These are phyloP conservation scores for Pipa parva DNA, from an alignment of 2,113 vertebrate genomes.

Conservation along the genomic window DNA sequence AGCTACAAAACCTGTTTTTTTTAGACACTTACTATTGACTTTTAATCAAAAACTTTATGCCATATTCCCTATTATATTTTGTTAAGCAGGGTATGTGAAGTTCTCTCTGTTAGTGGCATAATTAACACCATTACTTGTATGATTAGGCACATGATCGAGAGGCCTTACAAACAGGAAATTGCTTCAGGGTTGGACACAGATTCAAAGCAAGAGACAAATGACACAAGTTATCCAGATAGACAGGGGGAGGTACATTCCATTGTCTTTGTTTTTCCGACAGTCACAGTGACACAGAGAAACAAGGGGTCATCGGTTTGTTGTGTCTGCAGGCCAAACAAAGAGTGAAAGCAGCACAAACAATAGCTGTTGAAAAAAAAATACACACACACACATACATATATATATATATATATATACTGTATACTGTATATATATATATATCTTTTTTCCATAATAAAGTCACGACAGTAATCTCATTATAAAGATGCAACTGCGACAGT, in stretches of 20 bases:
- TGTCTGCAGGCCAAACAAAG: not conserved
- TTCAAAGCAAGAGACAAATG: slow-evolving; percentile 23
- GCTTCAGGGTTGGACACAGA: slow-evolving; percentile 4
- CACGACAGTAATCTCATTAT: too few species aligned
- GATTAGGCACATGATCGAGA: slow-evolving; percentile 16
- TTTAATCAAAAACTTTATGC: not conserved
- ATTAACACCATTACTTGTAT: slow-evolving; percentile 20
- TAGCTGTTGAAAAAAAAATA: too few species aligned
- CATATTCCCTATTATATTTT: not conserved
- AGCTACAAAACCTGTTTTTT: not conserved
- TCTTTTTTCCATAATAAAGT: too few species aligned
- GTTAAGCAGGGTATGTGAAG: not conserved
- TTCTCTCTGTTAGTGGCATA: not conserved
- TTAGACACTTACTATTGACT: not conserved
- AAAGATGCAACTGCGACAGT: too few species aligned
- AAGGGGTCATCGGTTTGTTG: slow-evolving; percentile 10
- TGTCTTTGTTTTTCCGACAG: slow-evolving; percentile 15
- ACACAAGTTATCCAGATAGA: not conserved
- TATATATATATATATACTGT: too few species aligned
- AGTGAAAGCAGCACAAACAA: not conserved
- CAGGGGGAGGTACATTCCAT: not conserved
- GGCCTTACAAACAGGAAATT: slow-evolving; percentile 29
- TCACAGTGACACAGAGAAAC: slow-evolving; percentile 3
- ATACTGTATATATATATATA: too few species aligned
- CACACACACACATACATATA: too few species aligned